Evolutionary conservation across 1,140 invertebrate species (phyloP).

Genomic region (Latrodectus geometricus): DNA sequence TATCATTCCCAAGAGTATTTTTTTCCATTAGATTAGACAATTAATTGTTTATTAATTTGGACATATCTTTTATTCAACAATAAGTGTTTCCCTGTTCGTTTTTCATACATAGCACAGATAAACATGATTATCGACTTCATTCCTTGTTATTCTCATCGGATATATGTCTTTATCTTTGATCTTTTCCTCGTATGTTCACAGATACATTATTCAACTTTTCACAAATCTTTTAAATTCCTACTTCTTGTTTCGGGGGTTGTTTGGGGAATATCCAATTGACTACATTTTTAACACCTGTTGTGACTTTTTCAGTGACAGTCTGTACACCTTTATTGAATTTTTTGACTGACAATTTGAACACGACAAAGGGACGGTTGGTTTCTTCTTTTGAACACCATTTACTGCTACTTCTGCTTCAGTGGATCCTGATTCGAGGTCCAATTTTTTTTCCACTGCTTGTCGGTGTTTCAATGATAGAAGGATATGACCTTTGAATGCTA

Average conservation of each 20-base stretch:
- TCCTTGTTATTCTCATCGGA: not conserved
- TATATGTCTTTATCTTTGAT: not conserved
- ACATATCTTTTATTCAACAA: slow-evolving; percentile 16
- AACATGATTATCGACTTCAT: slow-evolving; percentile 30
- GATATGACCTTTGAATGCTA: not conserved
- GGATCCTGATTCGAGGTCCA: too few relatives aligned
- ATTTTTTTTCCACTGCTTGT: not conserved
- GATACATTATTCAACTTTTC: too few relatives aligned
- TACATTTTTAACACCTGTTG: not conserved
- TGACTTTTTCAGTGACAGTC: not conserved
- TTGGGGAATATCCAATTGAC: not conserved
- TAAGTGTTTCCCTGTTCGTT: slow-evolving; percentile 10
- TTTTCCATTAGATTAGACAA: slow-evolving; percentile 1
- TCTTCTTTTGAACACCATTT: too few relatives aligned
- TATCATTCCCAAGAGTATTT: slow-evolving; percentile 8
- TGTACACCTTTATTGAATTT: too few relatives aligned
- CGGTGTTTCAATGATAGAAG: not conserved
- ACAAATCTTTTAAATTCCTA: too few relatives aligned
- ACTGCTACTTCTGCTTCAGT: too few relatives aligned
- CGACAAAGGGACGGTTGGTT: too few relatives aligned
- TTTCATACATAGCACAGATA: slow-evolving; percentile 32
- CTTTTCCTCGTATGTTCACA: slow-evolving; percentile 22
- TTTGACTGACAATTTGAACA: too few relatives aligned
- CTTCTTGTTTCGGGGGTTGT: not conserved
- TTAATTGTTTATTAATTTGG: not conserved